phyloP scores from a whole-genome alignment of 2,797 vertebrate species.

The Pipistrellus nathusii region DNA sequence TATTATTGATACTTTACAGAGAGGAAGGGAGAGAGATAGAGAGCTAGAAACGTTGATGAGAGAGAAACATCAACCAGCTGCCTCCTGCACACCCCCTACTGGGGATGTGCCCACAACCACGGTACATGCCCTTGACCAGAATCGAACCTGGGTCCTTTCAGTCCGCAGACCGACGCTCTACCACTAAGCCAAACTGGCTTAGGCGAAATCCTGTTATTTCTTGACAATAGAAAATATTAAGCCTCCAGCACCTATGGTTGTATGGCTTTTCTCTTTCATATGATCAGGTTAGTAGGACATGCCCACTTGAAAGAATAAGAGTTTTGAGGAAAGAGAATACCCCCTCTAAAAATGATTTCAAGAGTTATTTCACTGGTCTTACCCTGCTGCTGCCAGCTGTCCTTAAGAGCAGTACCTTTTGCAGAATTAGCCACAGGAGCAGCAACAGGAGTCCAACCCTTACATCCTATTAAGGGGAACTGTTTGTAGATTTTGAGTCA shows the following conservation, averaged over 20 bases:
- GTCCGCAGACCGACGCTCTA: too few relatives aligned
- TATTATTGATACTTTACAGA: too few relatives aligned
- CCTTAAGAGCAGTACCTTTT: neutral
- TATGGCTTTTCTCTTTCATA: conserved; percentile 45
- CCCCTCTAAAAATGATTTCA: neutral
- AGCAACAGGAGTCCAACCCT: neutral
- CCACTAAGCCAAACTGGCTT: too few relatives aligned
- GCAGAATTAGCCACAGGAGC: neutral
- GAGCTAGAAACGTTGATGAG: too few relatives aligned
- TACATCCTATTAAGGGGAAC: neutral
- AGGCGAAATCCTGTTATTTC: conserved; percentile 3
- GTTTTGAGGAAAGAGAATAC: conserved; percentile 43
- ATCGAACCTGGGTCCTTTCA: too few relatives aligned
- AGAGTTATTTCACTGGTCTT: conserved; percentile 45
- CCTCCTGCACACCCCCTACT: too few relatives aligned
- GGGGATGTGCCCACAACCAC: too few relatives aligned
- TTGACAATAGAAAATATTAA: neutral
- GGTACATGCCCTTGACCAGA: too few relatives aligned
- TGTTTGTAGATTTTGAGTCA: neutral
- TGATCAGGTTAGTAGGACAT: neutral
- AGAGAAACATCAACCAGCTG: too few relatives aligned
- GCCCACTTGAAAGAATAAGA: neutral
- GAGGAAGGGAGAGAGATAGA: too few relatives aligned
- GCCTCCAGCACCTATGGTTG: neutral
- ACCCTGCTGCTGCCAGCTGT: neutral